phyloP scores from a whole-genome alignment of 2,113 vertebrate genomes.

The Sphaerodactylus townsendi region DNA sequence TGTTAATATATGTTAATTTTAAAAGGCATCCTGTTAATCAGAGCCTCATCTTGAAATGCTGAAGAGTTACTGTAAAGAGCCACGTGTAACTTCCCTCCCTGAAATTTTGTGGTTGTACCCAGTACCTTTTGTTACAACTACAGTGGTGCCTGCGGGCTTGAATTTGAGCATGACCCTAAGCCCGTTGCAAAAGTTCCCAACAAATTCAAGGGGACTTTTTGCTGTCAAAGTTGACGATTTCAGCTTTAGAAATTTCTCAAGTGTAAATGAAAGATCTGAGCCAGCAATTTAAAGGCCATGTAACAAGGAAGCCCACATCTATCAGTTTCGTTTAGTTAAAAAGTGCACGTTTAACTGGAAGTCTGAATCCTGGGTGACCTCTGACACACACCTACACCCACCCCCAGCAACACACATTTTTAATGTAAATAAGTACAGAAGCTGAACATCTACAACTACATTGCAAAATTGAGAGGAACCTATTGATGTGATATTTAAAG shows the following conservation, averaged over 20 bases:
- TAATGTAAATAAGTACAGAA: neutral
- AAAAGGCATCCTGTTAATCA: too few species aligned
- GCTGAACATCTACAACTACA: neutral
- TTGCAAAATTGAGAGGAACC: neutral
- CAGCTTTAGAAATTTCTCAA: neutral
- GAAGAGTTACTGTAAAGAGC: too few species aligned
- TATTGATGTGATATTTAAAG: neutral
- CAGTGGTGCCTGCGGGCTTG: too few species aligned
- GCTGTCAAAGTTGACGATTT: neutral
- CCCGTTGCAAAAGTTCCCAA: neutral
- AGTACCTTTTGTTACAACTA: too few species aligned
- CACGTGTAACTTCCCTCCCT: too few species aligned
- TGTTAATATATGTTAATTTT: too few species aligned
- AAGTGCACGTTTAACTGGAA: neutral
- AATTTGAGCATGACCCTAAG: neutral
- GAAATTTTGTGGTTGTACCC: too few species aligned
- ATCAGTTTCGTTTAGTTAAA: constrained; percentile 29
- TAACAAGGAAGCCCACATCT: constrained; percentile 24
- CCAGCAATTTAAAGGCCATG: constrained; percentile 5
- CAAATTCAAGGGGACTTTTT: neutral
- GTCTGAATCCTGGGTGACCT: neutral
- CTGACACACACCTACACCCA: neutral
- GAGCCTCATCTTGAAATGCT: too few species aligned
- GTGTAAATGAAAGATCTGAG: neutral
- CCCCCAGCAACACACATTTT: neutral